These are phyloP conservation scores for Drosophila formosana DNA, from an alignment of 2,888 invertebrate genomes.

Conservation along the genomic window DNA sequence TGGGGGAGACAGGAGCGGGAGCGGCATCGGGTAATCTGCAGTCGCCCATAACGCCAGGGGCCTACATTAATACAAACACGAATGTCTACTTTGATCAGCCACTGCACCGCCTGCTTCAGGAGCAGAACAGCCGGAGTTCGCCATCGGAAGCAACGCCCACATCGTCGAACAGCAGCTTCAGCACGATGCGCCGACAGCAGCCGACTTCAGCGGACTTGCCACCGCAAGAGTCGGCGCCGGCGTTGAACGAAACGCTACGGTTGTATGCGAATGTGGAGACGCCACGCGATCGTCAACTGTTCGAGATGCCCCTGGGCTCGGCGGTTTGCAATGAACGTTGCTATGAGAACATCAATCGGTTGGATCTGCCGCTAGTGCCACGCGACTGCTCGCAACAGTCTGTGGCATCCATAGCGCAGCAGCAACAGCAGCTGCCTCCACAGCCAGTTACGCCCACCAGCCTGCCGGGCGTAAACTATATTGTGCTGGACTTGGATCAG, in stretches of 20 bases:
- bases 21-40: constrained; percentile 39
- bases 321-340: constrained; percentile 69
- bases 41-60: constrained; percentile 61
- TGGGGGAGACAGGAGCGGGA: constrained; percentile 83
- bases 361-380: constrained; percentile 72
- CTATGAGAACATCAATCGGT: constrained; percentile 81
- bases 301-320: constrained; percentile 38
- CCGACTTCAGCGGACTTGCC: constrained; percentile 74
- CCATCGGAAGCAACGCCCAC: constrained; percentile 35
- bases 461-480: constrained; percentile 82
- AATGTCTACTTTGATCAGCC: constrained; percentile 88
- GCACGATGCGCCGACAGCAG: constrained; percentile 42
- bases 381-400: constrained; percentile 63
- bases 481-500: constrained; percentile 84
- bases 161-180: constrained; percentile 42
- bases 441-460: constrained; percentile 73
- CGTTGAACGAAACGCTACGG: constrained; percentile 68
- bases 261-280: constrained; percentile 82
- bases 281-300: constrained; percentile 47
- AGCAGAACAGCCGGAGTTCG: constrained; percentile 52
- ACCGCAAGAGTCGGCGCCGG: constrained; percentile 84
- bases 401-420: constrained; percentile 28
- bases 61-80: constrained; percentile 85
- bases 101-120: constrained; percentile 61
- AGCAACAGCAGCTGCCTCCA: constrained; percentile 19